Base-by-base conservation (phyloP, 2,113 vertebrate species). In the Prunella fulvescens region DNA sequence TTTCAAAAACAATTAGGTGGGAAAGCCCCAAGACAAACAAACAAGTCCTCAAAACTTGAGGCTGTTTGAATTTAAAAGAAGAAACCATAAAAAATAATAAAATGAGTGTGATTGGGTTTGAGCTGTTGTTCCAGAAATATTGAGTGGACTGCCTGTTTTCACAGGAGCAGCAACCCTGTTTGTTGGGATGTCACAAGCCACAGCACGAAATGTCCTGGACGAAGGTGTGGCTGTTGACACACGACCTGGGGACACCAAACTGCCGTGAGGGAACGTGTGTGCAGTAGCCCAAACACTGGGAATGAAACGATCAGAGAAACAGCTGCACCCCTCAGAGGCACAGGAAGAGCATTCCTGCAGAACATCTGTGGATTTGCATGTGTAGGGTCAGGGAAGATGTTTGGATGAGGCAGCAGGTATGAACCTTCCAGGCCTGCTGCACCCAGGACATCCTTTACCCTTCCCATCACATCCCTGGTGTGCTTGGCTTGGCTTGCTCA, bases 291-390 rank as follows among this genome's bases (percentile, higher is more conserved):
- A 14, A 45, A 4, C 5, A 3, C 48, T 73, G 77, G 67, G 66
- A 85, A 71, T 47, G 11, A 71, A 71, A 22, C 7, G 0, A 31
- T 42, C 25, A 14, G 40, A 35, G 74, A 62, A 93, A 40, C 57
- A 89, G 79, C 62, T 92, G 85, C 53, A 71, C 3, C 47, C 84
- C 79, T 93, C 53, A 77, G 81, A 91, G 74, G 85, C 70, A 45
- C 35, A 69, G 79, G 53, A 93, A 91, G 62, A 90, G 10, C 51
- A 81, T 89, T 96, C 48, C 73, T 88, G 45, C 61, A 40, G 48
- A 86, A 45, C 57, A 56, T 40, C 74, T 85, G 58, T 33, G 37
- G 78, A 42, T 88, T 47, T 83, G 62, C 45, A 9, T 15, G 19
- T 14, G 35, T 10, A 10, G 39, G 28, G 16, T 31, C 15, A 12